Percentiles rank a stretch among this genome's conserved stretches.
Evolutionary conservation across 2,113 vertebrate genomes (phyloP).

Genomic region (Australoheros scitulus): DNA sequence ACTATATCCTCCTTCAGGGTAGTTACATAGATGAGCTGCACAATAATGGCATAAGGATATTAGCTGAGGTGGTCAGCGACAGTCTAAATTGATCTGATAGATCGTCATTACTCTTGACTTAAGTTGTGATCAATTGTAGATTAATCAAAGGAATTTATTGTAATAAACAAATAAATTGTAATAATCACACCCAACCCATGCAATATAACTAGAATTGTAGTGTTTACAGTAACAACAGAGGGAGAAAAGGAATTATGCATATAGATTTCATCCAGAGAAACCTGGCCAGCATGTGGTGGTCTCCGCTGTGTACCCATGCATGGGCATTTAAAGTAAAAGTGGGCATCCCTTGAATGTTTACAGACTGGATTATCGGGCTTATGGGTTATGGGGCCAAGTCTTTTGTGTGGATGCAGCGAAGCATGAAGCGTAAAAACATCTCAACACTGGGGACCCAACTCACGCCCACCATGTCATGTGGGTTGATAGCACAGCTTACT

Average conservation of each 20-base stretch:
- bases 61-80: neutral
- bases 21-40: slow-evolving; percentile 26
- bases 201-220: neutral
- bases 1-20: neutral
- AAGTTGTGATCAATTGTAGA: neutral
- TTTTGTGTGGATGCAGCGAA: slow-evolving; percentile 74
- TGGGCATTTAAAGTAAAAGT: slow-evolving; percentile 59
- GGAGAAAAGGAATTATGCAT: neutral
- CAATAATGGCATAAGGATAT: neutral
- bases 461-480: slow-evolving; percentile 33
- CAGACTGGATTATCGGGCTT: slow-evolving; percentile 70
- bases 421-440: slow-evolving; percentile 72
- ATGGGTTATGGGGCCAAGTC: slow-evolving; percentile 65
- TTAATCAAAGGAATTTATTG: neutral
- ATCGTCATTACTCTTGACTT: neutral
- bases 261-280: slow-evolving; percentile 10
- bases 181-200: neutral
- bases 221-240: neutral
- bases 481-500: slow-evolving; percentile 49
- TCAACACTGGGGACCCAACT: slow-evolving; percentile 42
- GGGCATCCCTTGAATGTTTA: slow-evolving; percentile 64
- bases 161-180: neutral
- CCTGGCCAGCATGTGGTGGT: neutral
- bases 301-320: slow-evolving; percentile 22
- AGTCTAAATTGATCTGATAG: neutral